A percentile compares a stretch with the other conserved stretches of the same genome.
Conservation (phyloP, 2,797 vertebrate species). For the Miichthys miiuy region DNA sequence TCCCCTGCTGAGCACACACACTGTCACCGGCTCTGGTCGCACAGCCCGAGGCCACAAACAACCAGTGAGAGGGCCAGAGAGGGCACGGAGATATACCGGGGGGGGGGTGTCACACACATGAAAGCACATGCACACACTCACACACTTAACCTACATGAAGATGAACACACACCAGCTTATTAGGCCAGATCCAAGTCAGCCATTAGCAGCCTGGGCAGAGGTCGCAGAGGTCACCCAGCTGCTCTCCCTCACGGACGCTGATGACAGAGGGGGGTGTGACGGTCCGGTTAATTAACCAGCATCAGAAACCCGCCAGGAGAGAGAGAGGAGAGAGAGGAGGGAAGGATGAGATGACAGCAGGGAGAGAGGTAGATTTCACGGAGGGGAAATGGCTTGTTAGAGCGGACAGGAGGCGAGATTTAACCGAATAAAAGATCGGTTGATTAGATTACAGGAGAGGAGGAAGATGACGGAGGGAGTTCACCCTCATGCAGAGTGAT, state of each 20-base stretch:
- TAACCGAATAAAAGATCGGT: conserved; percentile 26
- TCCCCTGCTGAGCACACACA: conserved; percentile 80
- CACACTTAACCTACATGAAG: conserved; percentile 66
- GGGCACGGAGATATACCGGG: conserved; percentile 55
- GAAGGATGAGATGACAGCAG: conserved; percentile 60
- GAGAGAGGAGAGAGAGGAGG: not conserved
- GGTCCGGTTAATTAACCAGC: conserved; percentile 70
- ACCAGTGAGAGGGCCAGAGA: conserved; percentile 68
- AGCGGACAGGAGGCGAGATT: conserved; percentile 30
- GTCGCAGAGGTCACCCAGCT: conserved; percentile 78
- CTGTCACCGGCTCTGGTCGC: conserved; percentile 70
- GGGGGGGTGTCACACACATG: conserved; percentile 70
- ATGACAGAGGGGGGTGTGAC: conserved; percentile 72
- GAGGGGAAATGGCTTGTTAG: conserved; percentile 53
- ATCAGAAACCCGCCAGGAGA: conserved; percentile 53
- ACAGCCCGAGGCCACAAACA: conserved; percentile 72
- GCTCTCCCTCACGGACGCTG: conserved; percentile 70
- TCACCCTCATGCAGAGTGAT: not conserved
- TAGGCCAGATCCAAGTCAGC: conserved; percentile 66
- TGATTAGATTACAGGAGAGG: conserved; percentile 50
- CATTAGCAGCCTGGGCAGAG: conserved; percentile 70
- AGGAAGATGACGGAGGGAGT: conserved; percentile 28
- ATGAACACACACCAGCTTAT: conserved; percentile 76
- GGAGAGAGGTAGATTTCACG: conserved; percentile 30
- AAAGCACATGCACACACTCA: conserved; percentile 70